Conservation (phyloP, 2,888 invertebrate genomes). For the Kuschelorhynchus macadamiae region DNA sequence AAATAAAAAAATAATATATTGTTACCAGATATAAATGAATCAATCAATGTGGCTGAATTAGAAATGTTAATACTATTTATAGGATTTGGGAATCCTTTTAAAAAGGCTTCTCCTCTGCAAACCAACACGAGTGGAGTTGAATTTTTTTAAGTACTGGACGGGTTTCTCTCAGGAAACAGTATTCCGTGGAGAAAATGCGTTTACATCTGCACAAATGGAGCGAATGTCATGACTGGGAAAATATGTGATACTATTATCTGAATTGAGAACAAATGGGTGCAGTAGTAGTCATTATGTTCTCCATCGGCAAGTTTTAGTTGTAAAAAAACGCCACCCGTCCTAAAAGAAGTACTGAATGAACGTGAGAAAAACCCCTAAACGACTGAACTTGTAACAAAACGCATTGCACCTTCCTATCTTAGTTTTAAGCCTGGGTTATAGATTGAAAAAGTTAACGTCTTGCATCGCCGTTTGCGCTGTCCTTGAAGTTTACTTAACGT, state of each 20-base stretch:
- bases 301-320: constrained; percentile 1
- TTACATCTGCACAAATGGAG: constrained; percentile 26
- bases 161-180: too few relatives aligned
- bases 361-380: background rate
- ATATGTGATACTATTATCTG: background rate
- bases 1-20: constrained; percentile 18
- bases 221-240: constrained; percentile 10
- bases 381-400: too few relatives aligned
- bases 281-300: background rate
- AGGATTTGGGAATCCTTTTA: constrained; percentile 43
- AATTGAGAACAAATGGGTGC: background rate
- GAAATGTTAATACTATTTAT: constrained; percentile 42
- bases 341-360: background rate
- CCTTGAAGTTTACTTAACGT: too few relatives aligned
- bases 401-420: too few relatives aligned
- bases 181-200: constrained; percentile 38
- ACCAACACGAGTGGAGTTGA: constrained; percentile 41
- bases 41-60: constrained; percentile 48
- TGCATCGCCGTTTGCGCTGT: too few relatives aligned
- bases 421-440: too few relatives aligned
- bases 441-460: too few relatives aligned
- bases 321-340: constrained; percentile 1
- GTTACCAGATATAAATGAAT: constrained; percentile 48
- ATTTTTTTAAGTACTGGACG: constrained; percentile 35
- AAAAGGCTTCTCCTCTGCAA: constrained; percentile 48